Percentiles rank a stretch among this genome's conserved stretches.
phyloP scores from a whole-genome alignment of 2,113 vertebrate species.

The Catharus minimus region DNA sequence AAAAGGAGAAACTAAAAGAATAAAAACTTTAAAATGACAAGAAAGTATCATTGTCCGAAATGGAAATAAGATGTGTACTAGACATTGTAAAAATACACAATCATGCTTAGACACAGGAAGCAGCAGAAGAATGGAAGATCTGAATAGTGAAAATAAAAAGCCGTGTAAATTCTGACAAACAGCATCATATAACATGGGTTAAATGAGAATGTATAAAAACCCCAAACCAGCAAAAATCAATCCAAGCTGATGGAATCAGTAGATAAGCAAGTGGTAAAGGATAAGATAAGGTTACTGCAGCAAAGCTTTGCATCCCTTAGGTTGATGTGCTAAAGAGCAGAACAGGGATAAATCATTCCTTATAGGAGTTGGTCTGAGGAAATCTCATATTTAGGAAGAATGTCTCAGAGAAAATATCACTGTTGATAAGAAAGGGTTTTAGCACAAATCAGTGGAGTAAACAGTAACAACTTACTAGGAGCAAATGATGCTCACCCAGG shows the following conservation, averaged over 20 bases:
- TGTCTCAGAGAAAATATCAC: not conserved
- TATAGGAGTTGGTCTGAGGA: not conserved
- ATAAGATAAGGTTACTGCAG: not conserved
- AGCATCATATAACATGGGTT: not conserved
- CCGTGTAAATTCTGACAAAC: not conserved
- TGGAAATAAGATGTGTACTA: not conserved
- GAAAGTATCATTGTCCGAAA: not conserved
- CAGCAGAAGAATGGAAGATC: not conserved
- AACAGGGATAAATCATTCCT: not conserved
- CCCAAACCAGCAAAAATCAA: not conserved
- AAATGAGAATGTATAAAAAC: not conserved
- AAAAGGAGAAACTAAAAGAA: not conserved
- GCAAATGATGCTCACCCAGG: not conserved
- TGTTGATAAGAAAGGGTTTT: not conserved
- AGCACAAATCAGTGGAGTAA: not conserved
- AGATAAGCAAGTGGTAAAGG: not conserved
- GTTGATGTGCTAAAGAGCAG: not conserved
- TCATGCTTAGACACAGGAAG: not conserved
- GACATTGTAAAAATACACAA: not conserved
- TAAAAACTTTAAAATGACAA: not conserved
- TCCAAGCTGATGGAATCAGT: not conserved
- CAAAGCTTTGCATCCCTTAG: not conserved
- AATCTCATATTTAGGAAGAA: not conserved
- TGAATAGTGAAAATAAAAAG: not conserved
- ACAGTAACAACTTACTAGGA: not conserved